Percentiles rank a stretch among this genome's conserved stretches.
phyloP scores from a whole-genome alignment of 2,797 vertebrate species.

The Eospalax fontanierii region DNA sequence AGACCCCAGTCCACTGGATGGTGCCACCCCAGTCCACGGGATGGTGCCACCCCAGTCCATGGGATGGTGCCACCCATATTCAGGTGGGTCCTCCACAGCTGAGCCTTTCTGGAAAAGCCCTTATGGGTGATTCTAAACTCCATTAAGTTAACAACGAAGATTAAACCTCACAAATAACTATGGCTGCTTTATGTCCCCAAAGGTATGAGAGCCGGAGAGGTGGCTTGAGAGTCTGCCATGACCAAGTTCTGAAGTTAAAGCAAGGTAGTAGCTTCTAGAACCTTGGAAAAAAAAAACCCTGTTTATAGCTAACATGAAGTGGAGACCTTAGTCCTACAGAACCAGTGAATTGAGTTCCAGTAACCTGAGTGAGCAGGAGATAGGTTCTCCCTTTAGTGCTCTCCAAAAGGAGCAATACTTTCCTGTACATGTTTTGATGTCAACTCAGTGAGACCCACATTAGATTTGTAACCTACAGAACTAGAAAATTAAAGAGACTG shows the following conservation, averaged over 20 bases:
- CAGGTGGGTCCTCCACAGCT: not conserved
- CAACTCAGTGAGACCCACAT: not conserved
- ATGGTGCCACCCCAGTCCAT: not conserved
- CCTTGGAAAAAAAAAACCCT: conserved; percentile 14
- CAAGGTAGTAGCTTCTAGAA: not conserved
- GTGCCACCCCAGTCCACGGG: not conserved
- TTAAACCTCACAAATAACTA: no score
- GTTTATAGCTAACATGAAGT: not conserved
- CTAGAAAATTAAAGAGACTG: no score
- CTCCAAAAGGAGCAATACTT: not conserved
- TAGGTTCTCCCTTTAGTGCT: not conserved
- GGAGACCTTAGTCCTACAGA: not conserved
- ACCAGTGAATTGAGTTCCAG: conserved; percentile 31
- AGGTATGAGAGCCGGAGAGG: not conserved
- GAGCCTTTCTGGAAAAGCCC: not conserved
- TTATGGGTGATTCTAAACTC: no score
- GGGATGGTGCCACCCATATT: not conserved
- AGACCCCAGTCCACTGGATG: no score
- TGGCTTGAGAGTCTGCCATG: not conserved
- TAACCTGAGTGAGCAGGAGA: not conserved
- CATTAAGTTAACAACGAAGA: no score
- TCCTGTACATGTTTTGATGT: conserved; percentile 12
- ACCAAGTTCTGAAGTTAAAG: not conserved
- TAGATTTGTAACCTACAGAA: not conserved
- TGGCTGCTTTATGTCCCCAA: conserved; percentile 34